Percentiles rank a stretch among this genome's conserved stretches.
These are phyloP conservation scores for Ceryle rudis DNA, from an alignment of 2,797 vertebrate genomes.

Conservation along the genomic window DNA sequence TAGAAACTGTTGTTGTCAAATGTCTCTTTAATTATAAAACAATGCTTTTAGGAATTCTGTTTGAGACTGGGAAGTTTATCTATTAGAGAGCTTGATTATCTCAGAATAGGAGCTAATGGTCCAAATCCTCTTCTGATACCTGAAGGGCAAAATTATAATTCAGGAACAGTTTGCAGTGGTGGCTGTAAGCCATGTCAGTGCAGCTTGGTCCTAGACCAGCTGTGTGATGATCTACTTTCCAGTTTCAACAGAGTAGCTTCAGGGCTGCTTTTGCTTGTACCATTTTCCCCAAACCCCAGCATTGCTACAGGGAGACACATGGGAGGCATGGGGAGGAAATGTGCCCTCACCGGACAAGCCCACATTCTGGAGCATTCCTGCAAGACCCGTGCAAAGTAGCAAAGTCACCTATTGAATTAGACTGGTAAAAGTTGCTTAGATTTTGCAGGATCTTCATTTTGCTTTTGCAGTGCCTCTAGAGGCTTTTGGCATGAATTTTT, in stretches of 20 bases:
- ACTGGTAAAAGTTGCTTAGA: background rate
- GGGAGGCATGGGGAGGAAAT: background rate
- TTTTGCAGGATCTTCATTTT: background rate
- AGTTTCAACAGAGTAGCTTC: background rate
- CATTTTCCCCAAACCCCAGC: background rate
- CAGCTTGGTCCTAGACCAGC: background rate
- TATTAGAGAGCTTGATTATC: background rate
- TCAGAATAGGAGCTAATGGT: background rate
- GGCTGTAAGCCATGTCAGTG: constrained; percentile 8
- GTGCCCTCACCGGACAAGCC: background rate
- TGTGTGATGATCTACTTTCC: constrained; percentile 20
- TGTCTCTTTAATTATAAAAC: background rate
- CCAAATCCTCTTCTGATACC: background rate
- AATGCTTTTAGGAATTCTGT: background rate
- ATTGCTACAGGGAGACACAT: background rate
- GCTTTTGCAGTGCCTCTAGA: background rate
- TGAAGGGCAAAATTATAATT: background rate
- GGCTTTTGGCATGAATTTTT: background rate
- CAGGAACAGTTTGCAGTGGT: constrained; percentile 7
- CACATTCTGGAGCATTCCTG: background rate
- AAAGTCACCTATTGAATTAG: background rate
- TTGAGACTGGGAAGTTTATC: background rate
- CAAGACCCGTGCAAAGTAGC: background rate
- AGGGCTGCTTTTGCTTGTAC: constrained; percentile 1
- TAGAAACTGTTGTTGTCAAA: background rate